These are phyloP conservation scores for Sarcophaga peregrina DNA, from an alignment of 1,140 invertebrate genomes.

Conservation along the genomic window DNA sequence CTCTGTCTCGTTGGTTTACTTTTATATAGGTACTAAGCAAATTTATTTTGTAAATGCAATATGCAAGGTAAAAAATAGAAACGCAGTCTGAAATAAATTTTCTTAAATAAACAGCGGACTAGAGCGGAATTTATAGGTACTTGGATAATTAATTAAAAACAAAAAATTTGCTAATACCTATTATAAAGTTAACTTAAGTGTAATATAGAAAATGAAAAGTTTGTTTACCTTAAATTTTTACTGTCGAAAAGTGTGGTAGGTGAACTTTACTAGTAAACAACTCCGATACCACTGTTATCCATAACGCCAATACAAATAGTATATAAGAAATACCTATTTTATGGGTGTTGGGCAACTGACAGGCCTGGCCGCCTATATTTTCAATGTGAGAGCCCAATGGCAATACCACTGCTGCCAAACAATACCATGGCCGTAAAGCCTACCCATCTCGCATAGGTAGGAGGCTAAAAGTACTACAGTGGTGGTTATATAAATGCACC, in stretches of 20 bases:
- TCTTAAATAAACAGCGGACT: no score
- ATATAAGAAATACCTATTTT: constrained; percentile 97
- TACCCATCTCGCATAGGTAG: constrained; percentile 91
- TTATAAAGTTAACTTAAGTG: no score
- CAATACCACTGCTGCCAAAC: constrained; percentile 93
- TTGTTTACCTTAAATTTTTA: no score
- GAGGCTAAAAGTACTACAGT: constrained; percentile 88
- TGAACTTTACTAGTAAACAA: constrained; percentile 98
- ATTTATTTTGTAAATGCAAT: background rate
- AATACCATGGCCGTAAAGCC: constrained; percentile 97
- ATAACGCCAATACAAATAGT: constrained; percentile 91
- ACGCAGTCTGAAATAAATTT: no score
- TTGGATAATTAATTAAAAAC: no score
- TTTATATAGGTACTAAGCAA: background rate
- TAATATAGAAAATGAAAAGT: no score
- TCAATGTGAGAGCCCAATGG: constrained; percentile 95
- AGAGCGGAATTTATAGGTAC: no score
- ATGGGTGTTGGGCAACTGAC: constrained; percentile 93
- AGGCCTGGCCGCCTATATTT: constrained; percentile 94
- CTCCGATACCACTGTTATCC: constrained; percentile 94
- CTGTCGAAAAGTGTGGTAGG: constrained; percentile 86
- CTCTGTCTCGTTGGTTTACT: background rate
- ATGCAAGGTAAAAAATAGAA: no score
- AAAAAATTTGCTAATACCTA: no score
- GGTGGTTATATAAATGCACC: constrained; percentile 91